Evolutionary conservation across 2,888 invertebrate genomes (phyloP).

Genomic region (Alsophila aescularia): DNA sequence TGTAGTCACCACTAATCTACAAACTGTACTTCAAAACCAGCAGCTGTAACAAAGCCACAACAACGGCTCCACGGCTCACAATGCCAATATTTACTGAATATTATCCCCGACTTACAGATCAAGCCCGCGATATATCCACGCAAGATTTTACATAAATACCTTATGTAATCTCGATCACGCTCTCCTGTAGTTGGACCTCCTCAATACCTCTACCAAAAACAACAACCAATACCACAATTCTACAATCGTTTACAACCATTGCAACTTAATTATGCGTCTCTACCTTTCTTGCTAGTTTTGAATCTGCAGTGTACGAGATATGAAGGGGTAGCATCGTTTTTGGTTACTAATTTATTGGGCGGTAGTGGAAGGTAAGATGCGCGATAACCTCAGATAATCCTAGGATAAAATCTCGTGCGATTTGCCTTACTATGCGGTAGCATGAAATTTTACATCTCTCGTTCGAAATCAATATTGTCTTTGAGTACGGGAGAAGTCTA

Average conservation of each 20-base stretch:
- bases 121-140: conserved; percentile 39
- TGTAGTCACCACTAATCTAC: background rate
- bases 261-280: conserved; percentile 13
- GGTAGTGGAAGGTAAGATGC: conserved; percentile 58
- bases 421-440: conserved; percentile 68
- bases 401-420: conserved; percentile 71
- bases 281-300: background rate
- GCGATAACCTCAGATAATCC: conserved; percentile 79
- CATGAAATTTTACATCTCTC: conserved; percentile 55
- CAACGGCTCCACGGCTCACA: conserved; percentile 34
- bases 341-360: conserved; percentile 27
- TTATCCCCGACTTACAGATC: conserved; percentile 14
- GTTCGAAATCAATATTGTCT: conserved; percentile 51
- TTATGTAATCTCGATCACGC: conserved; percentile 71
- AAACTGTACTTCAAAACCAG: conserved; percentile 1
- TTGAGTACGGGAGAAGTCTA: conserved; percentile 8
- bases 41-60: conserved; percentile 18
- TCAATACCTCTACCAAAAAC: conserved; percentile 26
- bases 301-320: conserved; percentile 40
- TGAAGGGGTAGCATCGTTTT: conserved; percentile 11
- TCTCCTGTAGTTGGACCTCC: conserved; percentile 49
- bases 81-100: conserved; percentile 43
- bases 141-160: conserved; percentile 73
- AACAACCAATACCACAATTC: conserved; percentile 1
- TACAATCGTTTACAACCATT: conserved; percentile 34